A percentile compares a stretch with the other conserved stretches of the same genome.
These are phyloP conservation scores for Staurois parvus DNA, from an alignment of 2,797 vertebrate species.

Conservation along the genomic window DNA sequence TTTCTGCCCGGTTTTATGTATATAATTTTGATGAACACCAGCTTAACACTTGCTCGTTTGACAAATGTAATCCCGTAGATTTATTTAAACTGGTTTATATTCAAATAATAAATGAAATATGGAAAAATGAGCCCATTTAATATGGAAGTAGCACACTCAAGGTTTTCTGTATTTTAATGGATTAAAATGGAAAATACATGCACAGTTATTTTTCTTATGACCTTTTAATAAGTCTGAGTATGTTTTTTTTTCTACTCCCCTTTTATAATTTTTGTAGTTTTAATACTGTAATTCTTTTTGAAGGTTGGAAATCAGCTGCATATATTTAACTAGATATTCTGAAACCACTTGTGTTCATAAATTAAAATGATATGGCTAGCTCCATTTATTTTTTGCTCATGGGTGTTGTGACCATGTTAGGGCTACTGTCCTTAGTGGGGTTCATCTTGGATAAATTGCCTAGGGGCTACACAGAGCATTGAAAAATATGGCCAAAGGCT, in stretches of 20 bases:
- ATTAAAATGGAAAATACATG: conserved; percentile 8
- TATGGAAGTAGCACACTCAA: conserved; percentile 38
- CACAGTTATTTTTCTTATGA: neutral
- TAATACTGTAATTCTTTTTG: too few relatives aligned
- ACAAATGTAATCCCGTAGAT: conserved; percentile 50
- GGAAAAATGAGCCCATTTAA: conserved; percentile 35
- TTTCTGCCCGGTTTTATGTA: conserved; percentile 39
- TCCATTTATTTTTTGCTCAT: too few relatives aligned
- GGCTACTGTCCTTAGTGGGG: too few relatives aligned
- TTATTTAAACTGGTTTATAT: conserved; percentile 54
- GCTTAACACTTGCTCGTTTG: conserved; percentile 34
- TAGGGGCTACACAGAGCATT: too few relatives aligned
- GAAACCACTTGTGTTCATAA: too few relatives aligned
- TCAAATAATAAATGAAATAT: conserved; percentile 46
- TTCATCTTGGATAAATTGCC: too few relatives aligned
- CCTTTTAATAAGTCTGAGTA: conserved; percentile 1
- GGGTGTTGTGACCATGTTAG: too few relatives aligned
- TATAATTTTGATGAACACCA: conserved; percentile 38
- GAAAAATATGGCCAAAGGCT: too few relatives aligned
- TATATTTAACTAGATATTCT: too few relatives aligned
- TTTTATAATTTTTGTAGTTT: neutral
- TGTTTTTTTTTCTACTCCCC: neutral
- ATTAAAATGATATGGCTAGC: too few relatives aligned
- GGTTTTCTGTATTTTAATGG: neutral
- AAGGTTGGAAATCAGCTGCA: neutral